A percentile compares a stretch with the other conserved stretches of the same genome.
phyloP scores from a whole-genome alignment of 2,797 vertebrate species.

The Malurus splendens region DNA sequence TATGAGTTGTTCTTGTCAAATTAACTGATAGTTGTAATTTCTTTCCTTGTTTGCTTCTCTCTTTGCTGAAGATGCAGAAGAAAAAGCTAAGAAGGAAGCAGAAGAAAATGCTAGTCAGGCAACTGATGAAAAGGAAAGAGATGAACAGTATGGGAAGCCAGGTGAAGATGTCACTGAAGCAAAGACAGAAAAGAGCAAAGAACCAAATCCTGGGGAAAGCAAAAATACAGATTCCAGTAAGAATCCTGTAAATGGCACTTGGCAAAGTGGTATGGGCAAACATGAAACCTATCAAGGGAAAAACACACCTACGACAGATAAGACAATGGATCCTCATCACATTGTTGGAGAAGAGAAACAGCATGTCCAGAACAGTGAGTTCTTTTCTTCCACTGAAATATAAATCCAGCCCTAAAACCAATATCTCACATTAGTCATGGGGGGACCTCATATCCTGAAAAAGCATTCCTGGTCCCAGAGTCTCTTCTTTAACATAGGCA shows the following conservation, averaged over 20 bases:
- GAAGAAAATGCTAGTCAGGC: constrained; percentile 72
- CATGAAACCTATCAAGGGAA: constrained; percentile 52
- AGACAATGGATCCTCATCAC: constrained; percentile 24
- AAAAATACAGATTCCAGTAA: constrained; percentile 22
- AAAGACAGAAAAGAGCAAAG: constrained; percentile 56
- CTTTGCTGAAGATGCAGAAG: constrained; percentile 76
- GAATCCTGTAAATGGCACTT: constrained; percentile 43
- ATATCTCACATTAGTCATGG: neutral
- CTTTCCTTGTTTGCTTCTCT: neutral
- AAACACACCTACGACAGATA: constrained; percentile 67
- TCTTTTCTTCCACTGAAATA: neutral
- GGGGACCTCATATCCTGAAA: neutral
- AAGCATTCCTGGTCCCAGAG: neutral
- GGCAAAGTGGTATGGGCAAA: constrained; percentile 41
- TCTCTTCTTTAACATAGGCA: neutral
- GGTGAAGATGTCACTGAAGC: constrained; percentile 47
- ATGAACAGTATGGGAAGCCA: constrained; percentile 67
- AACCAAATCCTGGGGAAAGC: constrained; percentile 40
- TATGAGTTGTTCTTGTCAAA: neutral
- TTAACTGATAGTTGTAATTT: neutral
- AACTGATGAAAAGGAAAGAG: constrained; percentile 68
- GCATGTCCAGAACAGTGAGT: constrained; percentile 80
- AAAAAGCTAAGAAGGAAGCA: constrained; percentile 77
- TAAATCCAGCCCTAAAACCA: neutral
- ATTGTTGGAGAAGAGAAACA: constrained; percentile 51